Evolutionary conservation across 2,113 vertebrate genomes (phyloP).

Genomic region (Chloropsis hardwickii): DNA sequence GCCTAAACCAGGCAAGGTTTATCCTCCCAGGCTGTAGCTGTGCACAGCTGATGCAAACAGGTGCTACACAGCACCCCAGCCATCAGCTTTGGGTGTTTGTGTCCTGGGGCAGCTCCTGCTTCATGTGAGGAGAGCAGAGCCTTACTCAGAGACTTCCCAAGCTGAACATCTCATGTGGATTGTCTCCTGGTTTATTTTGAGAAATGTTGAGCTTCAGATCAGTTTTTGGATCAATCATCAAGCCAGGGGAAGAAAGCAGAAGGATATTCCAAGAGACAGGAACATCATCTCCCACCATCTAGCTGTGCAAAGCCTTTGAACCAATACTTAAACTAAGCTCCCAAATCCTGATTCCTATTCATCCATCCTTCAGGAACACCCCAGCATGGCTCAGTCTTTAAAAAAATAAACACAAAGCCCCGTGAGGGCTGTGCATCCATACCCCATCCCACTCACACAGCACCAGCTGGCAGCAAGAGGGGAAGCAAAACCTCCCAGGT

Average conservation of each 20-base stretch:
- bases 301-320: background rate
- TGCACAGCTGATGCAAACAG: background rate
- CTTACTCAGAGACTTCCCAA: background rate
- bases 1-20: rapidly evolving
- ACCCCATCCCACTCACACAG: background rate
- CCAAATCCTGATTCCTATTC: background rate
- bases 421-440: rapidly evolving
- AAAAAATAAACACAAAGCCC: background rate
- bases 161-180: background rate
- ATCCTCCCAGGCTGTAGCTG: background rate
- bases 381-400: background rate
- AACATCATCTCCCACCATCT: background rate
- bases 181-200: background rate
- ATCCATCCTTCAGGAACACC: background rate
- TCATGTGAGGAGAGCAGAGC: background rate
- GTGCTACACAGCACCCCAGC: rapidly evolving
- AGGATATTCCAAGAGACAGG: rapidly evolving
- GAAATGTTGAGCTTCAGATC: background rate
- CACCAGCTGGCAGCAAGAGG: background rate
- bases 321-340: background rate
- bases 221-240: background rate
- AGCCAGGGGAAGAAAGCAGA: background rate
- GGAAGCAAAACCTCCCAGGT: background rate
- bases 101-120: background rate
- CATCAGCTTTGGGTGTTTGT: rapidly evolving